These are phyloP conservation scores for Geotrypetes seraphini DNA, from an alignment of 2,797 vertebrate species.

Conservation along the genomic window DNA sequence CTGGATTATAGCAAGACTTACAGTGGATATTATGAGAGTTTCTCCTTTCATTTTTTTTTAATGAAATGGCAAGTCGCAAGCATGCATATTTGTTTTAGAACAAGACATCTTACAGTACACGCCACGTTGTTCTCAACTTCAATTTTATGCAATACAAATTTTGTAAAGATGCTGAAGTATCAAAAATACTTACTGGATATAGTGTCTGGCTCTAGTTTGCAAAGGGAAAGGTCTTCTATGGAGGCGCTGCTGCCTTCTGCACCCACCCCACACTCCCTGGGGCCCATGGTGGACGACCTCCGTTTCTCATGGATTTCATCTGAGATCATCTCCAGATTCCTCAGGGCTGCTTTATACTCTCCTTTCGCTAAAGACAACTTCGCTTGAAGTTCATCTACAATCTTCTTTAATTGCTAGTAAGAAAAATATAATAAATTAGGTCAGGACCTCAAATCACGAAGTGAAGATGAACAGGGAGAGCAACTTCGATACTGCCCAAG, in stretches of 20 bases:
- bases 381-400: slow-evolving; percentile 82
- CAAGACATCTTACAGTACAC: too few relatives aligned
- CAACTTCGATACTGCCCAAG: too few relatives aligned
- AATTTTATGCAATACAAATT: too few relatives aligned
- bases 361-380: slow-evolving; percentile 79
- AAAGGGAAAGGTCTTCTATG: slow-evolving; percentile 55
- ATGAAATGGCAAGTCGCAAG: too few relatives aligned
- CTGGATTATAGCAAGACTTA: too few relatives aligned
- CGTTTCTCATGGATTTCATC: slow-evolving; percentile 90
- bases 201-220: slow-evolving; percentile 70
- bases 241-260: slow-evolving; percentile 64
- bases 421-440: neutral
- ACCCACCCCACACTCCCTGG: slow-evolving; percentile 78
- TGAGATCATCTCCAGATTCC: slow-evolving; percentile 89
- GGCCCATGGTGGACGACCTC: slow-evolving; percentile 72
- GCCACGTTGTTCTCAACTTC: too few relatives aligned
- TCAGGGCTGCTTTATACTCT: slow-evolving; percentile 82
- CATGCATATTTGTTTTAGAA: too few relatives aligned
- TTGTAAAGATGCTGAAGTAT: too few relatives aligned
- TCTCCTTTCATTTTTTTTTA: too few relatives aligned
- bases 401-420: slow-evolving; percentile 82
- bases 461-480: too few relatives aligned
- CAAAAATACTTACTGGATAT: slow-evolving; percentile 83
- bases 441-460: neutral
- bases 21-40: too few relatives aligned